These are phyloP conservation scores for Odontocolon sp. DNA, from an alignment of 2,888 invertebrate genomes.

Conservation along the genomic window DNA sequence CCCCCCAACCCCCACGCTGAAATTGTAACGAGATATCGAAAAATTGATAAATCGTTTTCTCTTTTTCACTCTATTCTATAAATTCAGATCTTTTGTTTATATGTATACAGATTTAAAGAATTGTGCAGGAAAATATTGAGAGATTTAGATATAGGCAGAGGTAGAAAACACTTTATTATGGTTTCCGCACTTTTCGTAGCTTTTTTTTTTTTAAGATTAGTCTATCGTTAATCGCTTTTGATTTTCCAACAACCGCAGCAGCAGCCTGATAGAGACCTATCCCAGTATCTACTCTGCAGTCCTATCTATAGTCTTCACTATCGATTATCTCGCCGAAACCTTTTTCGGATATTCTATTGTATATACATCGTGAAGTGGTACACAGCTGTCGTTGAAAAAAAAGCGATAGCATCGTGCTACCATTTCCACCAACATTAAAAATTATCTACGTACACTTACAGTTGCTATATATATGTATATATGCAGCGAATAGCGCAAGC, in stretches of 20 bases:
- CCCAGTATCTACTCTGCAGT: slow-evolving; percentile 2
- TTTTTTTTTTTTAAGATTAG: not conserved
- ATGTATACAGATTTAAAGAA: too few relatives aligned
- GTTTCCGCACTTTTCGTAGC: not conserved
- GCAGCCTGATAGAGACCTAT: not conserved
- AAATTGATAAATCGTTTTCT: too few relatives aligned
- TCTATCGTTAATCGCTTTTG: slow-evolving; percentile 4
- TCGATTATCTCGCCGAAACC: slow-evolving; percentile 2
- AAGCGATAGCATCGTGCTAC: not conserved
- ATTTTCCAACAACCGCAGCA: not conserved
- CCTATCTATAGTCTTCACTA: not conserved
- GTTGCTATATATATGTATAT: not conserved
- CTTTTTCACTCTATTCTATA: too few relatives aligned
- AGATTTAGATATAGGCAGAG: too few relatives aligned
- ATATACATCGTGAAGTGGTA: not conserved
- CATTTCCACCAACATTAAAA: too few relatives aligned
- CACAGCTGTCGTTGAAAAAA: not conserved
- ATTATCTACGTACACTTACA: not conserved
- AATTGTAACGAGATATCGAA: too few relatives aligned
- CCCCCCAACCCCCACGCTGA: too few relatives aligned
- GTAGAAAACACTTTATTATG: too few relatives aligned
- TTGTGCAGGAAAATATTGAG: too few relatives aligned
- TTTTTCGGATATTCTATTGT: slow-evolving; percentile 5
- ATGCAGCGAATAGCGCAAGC: not conserved
- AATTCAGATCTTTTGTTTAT: too few relatives aligned